These are phyloP conservation scores for Ornithorhynchus anatinus DNA, from an alignment of 2,113 vertebrate genomes.

Conservation along the genomic window DNA sequence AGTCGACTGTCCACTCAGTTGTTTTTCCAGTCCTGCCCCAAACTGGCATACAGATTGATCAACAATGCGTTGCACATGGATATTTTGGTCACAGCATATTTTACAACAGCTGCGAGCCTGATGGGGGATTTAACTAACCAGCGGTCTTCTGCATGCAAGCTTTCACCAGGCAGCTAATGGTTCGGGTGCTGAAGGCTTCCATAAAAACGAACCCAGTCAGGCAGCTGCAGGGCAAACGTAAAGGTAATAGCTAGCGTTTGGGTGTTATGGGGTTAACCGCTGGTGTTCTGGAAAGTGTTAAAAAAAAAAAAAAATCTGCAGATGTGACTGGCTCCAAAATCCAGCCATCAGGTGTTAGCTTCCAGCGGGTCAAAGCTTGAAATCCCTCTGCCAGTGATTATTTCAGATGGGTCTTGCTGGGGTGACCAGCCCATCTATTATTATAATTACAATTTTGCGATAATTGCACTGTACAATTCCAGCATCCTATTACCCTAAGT, in stretches of 20 bases:
- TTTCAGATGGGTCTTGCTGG: slow-evolving; percentile 56
- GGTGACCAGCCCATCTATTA: slow-evolving; percentile 62
- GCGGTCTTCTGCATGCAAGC: slow-evolving; percentile 34
- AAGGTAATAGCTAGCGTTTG: slow-evolving; percentile 40
- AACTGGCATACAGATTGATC: slow-evolving; percentile 53
- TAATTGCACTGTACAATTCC: slow-evolving; percentile 64
- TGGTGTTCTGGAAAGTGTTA: slow-evolving; percentile 64
- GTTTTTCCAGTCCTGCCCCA: slow-evolving; percentile 34
- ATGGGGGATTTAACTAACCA: slow-evolving; percentile 54
- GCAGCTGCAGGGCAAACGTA: slow-evolving; percentile 55
- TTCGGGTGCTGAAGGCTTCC: slow-evolving; percentile 28
- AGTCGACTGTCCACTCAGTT: background rate
- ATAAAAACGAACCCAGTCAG: slow-evolving; percentile 23
- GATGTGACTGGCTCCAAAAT: slow-evolving; percentile 51
- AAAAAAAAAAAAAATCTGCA: slow-evolving; percentile 31
- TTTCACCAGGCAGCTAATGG: slow-evolving; percentile 47
- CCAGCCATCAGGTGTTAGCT: slow-evolving; percentile 53
- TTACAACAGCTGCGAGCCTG: slow-evolving; percentile 64
- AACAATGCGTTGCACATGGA: slow-evolving; percentile 32
- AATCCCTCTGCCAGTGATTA: slow-evolving; percentile 54
- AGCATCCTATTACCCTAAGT: slow-evolving; percentile 47
- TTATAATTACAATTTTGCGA: slow-evolving; percentile 61
- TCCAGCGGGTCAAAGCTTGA: slow-evolving; percentile 61
- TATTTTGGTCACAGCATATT: slow-evolving; percentile 65
- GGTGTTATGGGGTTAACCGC: slow-evolving; percentile 66